phyloP scores from a whole-genome alignment of 2,113 vertebrate genomes.

The Aptenodytes patagonicus region DNA sequence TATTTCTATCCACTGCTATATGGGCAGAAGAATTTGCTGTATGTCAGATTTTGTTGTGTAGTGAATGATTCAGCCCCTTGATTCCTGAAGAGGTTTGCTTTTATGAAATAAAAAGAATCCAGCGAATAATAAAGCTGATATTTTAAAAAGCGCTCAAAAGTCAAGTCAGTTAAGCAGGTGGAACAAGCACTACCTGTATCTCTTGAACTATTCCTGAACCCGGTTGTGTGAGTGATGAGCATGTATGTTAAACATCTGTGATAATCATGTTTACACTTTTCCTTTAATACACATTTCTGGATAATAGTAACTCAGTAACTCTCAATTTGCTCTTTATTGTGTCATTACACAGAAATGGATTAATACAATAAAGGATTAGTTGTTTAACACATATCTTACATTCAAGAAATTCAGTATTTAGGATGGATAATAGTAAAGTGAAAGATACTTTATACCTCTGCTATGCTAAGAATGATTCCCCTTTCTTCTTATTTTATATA shows the following conservation, averaged over 20 bases:
- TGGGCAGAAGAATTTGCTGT: not conserved
- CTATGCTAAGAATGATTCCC: not conserved
- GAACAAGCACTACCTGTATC: not conserved
- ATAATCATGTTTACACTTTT: not conserved
- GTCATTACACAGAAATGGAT: not conserved
- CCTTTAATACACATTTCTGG: not conserved
- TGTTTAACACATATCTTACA: not conserved
- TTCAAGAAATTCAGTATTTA: not conserved
- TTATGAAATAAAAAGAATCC: not conserved
- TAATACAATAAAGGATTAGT: not conserved
- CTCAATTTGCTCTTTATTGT: not conserved
- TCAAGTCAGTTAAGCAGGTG: not conserved
- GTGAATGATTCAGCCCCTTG: constrained; percentile 1
- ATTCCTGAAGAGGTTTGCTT: not conserved
- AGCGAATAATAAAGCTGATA: not conserved
- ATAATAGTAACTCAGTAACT: not conserved
- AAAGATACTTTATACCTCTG: not conserved
- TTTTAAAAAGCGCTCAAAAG: not conserved
- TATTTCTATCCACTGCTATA: not conserved
- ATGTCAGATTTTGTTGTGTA: not conserved
- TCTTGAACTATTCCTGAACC: not conserved
- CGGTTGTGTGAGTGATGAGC: not conserved
- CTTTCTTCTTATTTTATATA: not conserved
- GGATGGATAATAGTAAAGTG: not conserved
- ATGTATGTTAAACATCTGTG: not conserved